A percentile compares a stretch with the other conserved stretches of the same genome.
These are phyloP conservation scores for Holothuria scabra DNA, from an alignment of 53 echinoderm and acorn worm species.

Conservation along the genomic window DNA sequence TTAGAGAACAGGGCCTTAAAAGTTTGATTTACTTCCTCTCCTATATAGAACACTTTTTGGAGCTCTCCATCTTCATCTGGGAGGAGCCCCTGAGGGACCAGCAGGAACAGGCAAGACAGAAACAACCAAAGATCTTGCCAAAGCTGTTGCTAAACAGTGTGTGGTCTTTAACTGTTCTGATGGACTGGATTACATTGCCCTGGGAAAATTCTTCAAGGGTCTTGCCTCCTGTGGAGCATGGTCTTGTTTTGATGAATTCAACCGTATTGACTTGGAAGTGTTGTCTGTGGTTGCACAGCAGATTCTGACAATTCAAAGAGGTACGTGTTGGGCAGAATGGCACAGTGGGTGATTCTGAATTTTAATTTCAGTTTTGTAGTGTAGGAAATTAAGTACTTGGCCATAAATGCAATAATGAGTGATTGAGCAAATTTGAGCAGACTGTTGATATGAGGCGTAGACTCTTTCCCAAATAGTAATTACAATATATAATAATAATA, in stretches of 20 bases:
- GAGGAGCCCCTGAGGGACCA: constrained; percentile 97
- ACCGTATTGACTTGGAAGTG: constrained; percentile 98
- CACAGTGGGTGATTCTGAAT: too few species aligned
- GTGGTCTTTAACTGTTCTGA: constrained; percentile 99
- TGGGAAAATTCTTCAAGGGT: constrained; percentile 99
- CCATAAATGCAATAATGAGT: too few species aligned
- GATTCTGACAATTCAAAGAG: constrained; percentile 98
- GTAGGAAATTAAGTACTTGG: too few species aligned
- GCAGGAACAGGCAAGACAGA: constrained; percentile 97
- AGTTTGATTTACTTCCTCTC: too few species aligned
- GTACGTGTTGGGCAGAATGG: constrained; percentile 32
- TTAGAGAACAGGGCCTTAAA: too few species aligned
- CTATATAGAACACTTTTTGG: constrained; percentile 97
- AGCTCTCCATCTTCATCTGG: constrained; percentile 93
- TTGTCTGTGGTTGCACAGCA: constrained; percentile 98
- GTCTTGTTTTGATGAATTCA: constrained; percentile 99
- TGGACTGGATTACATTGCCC: constrained; percentile 96
- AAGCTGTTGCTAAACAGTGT: constrained; percentile 99
- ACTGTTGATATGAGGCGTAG: too few species aligned
- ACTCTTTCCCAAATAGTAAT: too few species aligned
- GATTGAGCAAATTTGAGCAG: too few species aligned
- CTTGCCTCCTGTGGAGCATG: constrained; percentile 98
- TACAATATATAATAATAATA: too few species aligned
- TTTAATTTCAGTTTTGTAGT: too few species aligned
- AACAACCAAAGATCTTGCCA: constrained; percentile 98